Base-by-base conservation (phyloP, 2,797 vertebrate genomes). In the Pyrocephalus nanus region DNA sequence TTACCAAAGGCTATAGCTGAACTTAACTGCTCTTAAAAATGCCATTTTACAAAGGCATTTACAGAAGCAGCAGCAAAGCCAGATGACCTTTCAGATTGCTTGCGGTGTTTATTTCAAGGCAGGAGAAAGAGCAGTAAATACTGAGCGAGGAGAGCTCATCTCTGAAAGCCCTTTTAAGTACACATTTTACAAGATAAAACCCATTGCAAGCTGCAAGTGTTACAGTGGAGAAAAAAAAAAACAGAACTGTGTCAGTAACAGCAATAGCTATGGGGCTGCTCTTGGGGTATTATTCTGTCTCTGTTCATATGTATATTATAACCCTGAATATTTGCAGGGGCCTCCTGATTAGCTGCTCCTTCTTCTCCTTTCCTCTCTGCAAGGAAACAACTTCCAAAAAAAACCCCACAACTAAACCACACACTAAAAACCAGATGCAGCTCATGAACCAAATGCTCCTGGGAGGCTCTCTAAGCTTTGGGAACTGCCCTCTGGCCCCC, bases 1-100 rank as follows among this genome's bases (percentile, higher is more conserved):
- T 95, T 91, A 78, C 95, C 90, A 85, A 84, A 92, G 79, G 95
- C 88, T 90, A 34, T 1, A 66, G 66, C 88, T 95, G 91, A 88
- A 94, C 85, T 91, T 90, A 94, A 92, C 87, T 67, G 73, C 82
- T 92, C 88, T 90, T 80, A 93, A 93, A 95, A 96, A 93, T 95
- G 86, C 67, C 83, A 82, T 74, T 93, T 94, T 92, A 70, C 55
- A 82, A 90, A 94, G 76, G 74, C 82, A 70, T 86, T 95, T 93
- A 62, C 51, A 77, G 87, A 85, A 76, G 91, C 69, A 69, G 71
- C 40, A 77, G 65, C 60, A 78, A 96, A 92, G 85, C 43, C 34
- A 51, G 75, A 76, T 93, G 94, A 96, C 91, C 95, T 95, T 93
- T 95, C 78, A 88, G 82, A 95, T 73, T 66, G 88, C 88, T 92